Percentiles rank a stretch among this genome's conserved stretches.
Evolutionary conservation across 2,113 vertebrate genomes (phyloP).

Genomic region (Meleagris gallopavo): DNA sequence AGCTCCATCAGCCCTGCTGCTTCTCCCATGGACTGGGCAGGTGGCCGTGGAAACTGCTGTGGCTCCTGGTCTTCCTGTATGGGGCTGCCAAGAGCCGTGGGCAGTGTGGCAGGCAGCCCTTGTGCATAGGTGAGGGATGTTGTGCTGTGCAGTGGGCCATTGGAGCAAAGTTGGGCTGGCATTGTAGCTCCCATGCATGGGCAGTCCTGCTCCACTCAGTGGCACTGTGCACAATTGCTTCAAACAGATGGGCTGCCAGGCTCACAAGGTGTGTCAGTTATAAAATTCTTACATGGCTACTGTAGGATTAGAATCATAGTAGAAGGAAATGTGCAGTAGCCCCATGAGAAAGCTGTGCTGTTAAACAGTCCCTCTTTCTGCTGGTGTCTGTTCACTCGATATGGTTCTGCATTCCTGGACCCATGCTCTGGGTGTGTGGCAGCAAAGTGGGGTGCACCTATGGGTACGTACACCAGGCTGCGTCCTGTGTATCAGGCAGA

Average conservation of each 20-base stretch:
- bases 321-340: neutral
- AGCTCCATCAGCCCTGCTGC: neutral
- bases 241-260: neutral
- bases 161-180: neutral
- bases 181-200: neutral
- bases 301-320: neutral
- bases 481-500: neutral
- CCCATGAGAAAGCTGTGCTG: neutral
- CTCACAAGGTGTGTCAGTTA: neutral
- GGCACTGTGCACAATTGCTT: neutral
- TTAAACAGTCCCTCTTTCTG: neutral
- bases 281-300: neutral
- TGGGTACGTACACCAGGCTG: neutral
- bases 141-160: too few species aligned
- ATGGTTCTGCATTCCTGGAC: neutral
- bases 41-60: accelerated
- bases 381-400: neutral
- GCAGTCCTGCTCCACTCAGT: neutral
- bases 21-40: accelerated
- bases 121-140: too few species aligned
- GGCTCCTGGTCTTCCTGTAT: neutral
- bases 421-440: accelerated
- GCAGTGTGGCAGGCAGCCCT: too few species aligned
- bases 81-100: too few species aligned
- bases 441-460: accelerated